Conservation (phyloP, 2,113 vertebrate genomes). For the Carollia perspicillata region DNA sequence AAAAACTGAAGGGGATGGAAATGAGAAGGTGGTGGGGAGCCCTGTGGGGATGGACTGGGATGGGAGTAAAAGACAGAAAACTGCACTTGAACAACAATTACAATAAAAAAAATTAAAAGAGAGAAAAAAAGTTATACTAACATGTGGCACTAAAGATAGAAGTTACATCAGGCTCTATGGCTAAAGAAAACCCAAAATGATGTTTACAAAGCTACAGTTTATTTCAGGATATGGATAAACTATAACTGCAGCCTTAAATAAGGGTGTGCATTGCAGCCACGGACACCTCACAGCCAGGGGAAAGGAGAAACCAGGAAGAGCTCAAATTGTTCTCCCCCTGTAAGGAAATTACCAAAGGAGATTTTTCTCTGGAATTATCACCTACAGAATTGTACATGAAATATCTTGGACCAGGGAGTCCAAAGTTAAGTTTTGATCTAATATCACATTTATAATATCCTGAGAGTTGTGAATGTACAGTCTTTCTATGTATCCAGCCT, state of each 20-base stretch:
- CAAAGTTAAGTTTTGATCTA: background rate
- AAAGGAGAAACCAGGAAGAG: background rate
- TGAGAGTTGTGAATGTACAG: background rate
- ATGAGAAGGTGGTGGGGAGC: too few relatives aligned
- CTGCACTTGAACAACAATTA: too few relatives aligned
- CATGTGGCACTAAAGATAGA: background rate
- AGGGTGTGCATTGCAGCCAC: too few relatives aligned
- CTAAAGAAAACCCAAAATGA: background rate
- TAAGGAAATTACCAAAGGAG: background rate
- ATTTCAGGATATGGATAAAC: background rate
- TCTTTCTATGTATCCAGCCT: background rate
- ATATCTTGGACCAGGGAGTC: background rate
- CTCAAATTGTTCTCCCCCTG: fast-evolving
- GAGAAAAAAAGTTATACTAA: background rate
- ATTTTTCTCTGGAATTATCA: background rate
- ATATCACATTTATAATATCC: background rate
- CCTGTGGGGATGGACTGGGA: too few relatives aligned
- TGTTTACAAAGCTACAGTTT: background rate
- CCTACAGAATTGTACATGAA: background rate
- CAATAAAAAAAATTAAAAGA: too few relatives aligned
- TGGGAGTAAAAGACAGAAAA: too few relatives aligned
- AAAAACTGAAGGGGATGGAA: too few relatives aligned
- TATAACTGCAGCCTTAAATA: too few relatives aligned
- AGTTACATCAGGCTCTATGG: background rate
- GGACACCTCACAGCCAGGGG: background rate